Percentiles rank a stretch among this genome's conserved stretches.
phyloP scores from a whole-genome alignment of 2,888 invertebrate species.

The Stenurella melanura region DNA sequence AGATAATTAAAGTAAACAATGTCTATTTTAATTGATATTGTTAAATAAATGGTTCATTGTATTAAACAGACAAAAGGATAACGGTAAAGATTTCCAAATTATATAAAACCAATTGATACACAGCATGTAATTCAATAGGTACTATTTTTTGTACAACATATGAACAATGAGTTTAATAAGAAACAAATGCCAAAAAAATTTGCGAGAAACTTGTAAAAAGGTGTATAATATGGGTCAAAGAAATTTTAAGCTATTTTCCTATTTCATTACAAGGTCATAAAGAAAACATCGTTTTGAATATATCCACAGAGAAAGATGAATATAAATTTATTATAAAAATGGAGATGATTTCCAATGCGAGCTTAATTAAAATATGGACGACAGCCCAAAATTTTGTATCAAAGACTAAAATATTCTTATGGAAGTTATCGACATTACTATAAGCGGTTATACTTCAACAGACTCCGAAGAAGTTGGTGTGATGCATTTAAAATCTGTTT shows the following conservation, averaged over 20 bases:
- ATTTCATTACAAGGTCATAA: background rate
- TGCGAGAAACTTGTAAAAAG: background rate
- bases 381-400: background rate
- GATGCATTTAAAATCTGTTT: slow-evolving; percentile 16
- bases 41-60: background rate
- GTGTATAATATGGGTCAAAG: background rate
- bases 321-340: slow-evolving; percentile 4
- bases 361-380: background rate
- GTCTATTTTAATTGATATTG: too few relatives aligned
- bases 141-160: background rate
- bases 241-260: background rate
- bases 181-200: background rate
- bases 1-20: too few relatives aligned
- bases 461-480: background rate
- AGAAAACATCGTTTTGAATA: background rate
- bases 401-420: background rate
- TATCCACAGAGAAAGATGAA: slow-evolving; percentile 5
- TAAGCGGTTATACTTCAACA: slow-evolving; percentile 3
- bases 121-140: background rate
- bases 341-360: background rate
- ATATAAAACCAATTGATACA: background rate
- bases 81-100: background rate
- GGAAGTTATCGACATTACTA: background rate
- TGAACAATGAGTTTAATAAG: background rate
- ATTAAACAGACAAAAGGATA: background rate